Evolutionary conservation across 23 tunicate genomes (phyloP).

Genomic region (Styela clava): DNA sequence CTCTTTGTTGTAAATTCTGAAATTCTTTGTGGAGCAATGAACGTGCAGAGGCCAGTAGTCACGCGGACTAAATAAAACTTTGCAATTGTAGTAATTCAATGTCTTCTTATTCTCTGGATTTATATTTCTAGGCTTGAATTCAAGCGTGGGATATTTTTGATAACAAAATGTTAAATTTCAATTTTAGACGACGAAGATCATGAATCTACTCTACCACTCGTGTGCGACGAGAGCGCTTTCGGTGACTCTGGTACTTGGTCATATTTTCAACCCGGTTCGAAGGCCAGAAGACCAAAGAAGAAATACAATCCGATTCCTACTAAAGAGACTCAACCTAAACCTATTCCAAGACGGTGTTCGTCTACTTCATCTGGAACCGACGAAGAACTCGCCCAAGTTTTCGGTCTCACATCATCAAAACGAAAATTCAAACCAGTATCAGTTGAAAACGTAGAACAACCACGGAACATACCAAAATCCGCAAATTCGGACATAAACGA

Average conservation of each 20-base stretch:
- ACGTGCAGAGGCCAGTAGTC: too few species aligned
- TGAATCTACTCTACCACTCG: background rate
- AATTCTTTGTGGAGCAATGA: too few species aligned
- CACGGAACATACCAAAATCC: background rate
- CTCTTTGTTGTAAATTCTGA: too few species aligned
- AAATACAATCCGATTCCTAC: background rate
- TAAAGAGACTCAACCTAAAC: background rate
- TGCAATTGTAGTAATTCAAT: too few species aligned
- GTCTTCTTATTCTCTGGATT: too few species aligned
- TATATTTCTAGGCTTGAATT: too few species aligned
- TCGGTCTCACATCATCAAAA: slow-evolving; percentile 17
- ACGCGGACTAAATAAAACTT: too few species aligned
- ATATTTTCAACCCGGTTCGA: background rate
- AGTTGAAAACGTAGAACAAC: background rate
- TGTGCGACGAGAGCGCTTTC: slow-evolving; percentile 26
- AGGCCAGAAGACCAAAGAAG: background rate
- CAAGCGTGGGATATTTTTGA: too few species aligned
- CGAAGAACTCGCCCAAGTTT: slow-evolving; percentile 37
- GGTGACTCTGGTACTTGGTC: slow-evolving; percentile 30
- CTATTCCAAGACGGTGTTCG: background rate
- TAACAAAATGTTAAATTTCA: too few species aligned
- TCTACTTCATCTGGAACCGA: slow-evolving; percentile 28
- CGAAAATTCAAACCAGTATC: background rate
- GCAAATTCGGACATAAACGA: slow-evolving; percentile 12
- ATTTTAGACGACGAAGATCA: slow-evolving; percentile 23